Evolutionary conservation across 1,140 invertebrate genomes (phyloP).

Genomic region (Lepidurus couesii): DNA sequence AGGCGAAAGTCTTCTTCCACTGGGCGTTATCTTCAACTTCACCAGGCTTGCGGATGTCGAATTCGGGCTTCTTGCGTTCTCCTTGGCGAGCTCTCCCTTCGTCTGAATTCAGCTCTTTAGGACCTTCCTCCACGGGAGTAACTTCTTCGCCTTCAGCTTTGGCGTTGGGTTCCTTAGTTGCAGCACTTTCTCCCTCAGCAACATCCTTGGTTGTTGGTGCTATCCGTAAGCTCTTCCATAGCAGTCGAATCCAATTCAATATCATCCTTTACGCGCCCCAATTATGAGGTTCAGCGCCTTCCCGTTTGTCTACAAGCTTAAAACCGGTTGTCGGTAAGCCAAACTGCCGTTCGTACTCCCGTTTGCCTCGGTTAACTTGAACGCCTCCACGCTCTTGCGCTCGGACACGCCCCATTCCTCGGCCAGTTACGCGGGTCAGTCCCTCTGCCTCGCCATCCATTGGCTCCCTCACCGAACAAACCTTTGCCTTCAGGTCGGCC

Average conservation of each 20-base stretch:
- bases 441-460: no score
- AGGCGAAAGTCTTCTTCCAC: conserved; percentile 85
- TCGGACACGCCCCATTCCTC: conserved; percentile 44
- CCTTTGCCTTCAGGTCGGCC: no score
- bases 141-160: conserved; percentile 63
- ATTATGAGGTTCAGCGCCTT: conserved; percentile 88
- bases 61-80: conserved; percentile 69
- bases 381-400: conserved; percentile 48
- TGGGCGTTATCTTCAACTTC: conserved; percentile 84
- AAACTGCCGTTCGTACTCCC: conserved; percentile 90
- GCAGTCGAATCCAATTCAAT: conserved; percentile 51
- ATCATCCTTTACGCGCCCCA: conserved; percentile 90
- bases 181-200: conserved; percentile 35
- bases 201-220: conserved; percentile 28
- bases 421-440: no score
- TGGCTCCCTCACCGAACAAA: no score
- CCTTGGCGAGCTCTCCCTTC: conserved; percentile 78
- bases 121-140: conserved; percentile 39
- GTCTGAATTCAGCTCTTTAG: conserved; percentile 68
- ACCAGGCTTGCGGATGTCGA: conserved; percentile 83
- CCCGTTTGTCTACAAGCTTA: conserved; percentile 87
- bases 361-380: conserved; percentile 67
- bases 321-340: conserved; percentile 90
- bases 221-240: neutral
- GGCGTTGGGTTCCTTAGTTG: conserved; percentile 36